Base-by-base conservation (phyloP, 2,797 vertebrate species). In the Peromyscus attwateri region DNA sequence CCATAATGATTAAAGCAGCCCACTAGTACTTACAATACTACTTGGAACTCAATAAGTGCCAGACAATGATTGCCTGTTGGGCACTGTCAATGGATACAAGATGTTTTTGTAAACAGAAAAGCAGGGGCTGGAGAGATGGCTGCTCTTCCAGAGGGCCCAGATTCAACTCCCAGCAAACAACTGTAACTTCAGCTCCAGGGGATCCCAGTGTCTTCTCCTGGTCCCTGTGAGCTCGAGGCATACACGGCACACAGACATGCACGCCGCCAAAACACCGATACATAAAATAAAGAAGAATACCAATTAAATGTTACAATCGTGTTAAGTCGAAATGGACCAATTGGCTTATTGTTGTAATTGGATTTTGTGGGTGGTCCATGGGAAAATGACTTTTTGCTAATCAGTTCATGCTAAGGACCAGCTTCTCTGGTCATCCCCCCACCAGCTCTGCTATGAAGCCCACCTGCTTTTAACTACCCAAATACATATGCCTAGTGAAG, bases 381-480 rank as follows among this genome's bases (percentile, higher is more conserved):
- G 70, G 52, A 60, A 82, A 88, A 46, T 27, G 27, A 60, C 64
- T 91, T 49, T 94, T 49, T 94, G 37, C 46, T 83, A 82, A 87
- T 66, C 40, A 43, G 31, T 52, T 95, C 27, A 13, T n/a, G 43
- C 62, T 68, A 17, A 46, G 34, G 40, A 8, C 17, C 57, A 10
- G 31, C 66, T 29, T 85, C 27, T 31, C 17, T 71, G 52, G 52
- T 81, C 73, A 62, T 52, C 12, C 23, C 77, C 37, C 55, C 49
- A 52, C 12, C 29, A 1, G 11, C 31, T 34, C 46, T 34, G 0
- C 43, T 40, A 60, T 27, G 2, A 77, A 66, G 46, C 1, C 80
- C 29, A 73, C 14, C 23, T 37, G 19, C 60, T 76, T 84, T 79
- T 55, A 92, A 55, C 71, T n/a, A 3, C 62, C 49, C 77, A 80